phyloP scores from a whole-genome alignment of 2,888 invertebrate genomes.

The Dolomedes plantarius region DNA sequence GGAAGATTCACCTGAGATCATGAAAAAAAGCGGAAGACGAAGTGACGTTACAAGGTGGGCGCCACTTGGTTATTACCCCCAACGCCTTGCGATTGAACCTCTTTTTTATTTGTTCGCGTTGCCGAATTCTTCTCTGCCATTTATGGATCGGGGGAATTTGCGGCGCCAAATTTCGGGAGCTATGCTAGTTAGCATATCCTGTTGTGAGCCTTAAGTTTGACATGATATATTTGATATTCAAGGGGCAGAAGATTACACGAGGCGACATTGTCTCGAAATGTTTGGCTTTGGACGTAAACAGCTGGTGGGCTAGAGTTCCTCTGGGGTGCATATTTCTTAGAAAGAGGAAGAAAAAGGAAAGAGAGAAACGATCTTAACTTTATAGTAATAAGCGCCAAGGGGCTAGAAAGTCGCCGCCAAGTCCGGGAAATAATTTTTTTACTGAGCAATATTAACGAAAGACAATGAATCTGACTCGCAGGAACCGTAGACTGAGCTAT shows the following conservation, averaged over 20 bases:
- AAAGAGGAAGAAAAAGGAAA: too few species aligned
- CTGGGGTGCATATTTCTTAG: too few species aligned
- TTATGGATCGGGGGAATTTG: slow-evolving; percentile 34
- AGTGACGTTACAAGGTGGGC: slow-evolving; percentile 27
- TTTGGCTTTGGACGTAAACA: background rate
- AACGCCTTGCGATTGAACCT: background rate
- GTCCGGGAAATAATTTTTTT: too few species aligned
- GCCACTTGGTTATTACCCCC: slow-evolving; percentile 61
- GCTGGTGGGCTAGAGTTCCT: too few species aligned
- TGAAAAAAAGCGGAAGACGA: slow-evolving; percentile 54
- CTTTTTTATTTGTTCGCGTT: slow-evolving; percentile 5
- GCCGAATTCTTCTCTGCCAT: slow-evolving; percentile 41
- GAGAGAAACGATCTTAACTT: too few species aligned
- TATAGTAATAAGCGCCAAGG: too few species aligned
- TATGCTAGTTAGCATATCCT: background rate
- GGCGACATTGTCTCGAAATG: too few species aligned
- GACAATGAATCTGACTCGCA: too few species aligned
- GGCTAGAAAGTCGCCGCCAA: too few species aligned
- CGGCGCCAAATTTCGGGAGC: slow-evolving; percentile 17
- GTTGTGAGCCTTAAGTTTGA: background rate
- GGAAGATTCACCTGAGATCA: slow-evolving; percentile 1
- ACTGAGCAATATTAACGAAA: too few species aligned
- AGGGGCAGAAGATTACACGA: background rate
- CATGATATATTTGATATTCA: background rate
- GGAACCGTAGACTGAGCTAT: too few species aligned